Evolutionary conservation across 2,888 invertebrate species (phyloP), one percentile per base, ranked within the genome.

Genomic region (Pristionchus mayeri): DNA sequence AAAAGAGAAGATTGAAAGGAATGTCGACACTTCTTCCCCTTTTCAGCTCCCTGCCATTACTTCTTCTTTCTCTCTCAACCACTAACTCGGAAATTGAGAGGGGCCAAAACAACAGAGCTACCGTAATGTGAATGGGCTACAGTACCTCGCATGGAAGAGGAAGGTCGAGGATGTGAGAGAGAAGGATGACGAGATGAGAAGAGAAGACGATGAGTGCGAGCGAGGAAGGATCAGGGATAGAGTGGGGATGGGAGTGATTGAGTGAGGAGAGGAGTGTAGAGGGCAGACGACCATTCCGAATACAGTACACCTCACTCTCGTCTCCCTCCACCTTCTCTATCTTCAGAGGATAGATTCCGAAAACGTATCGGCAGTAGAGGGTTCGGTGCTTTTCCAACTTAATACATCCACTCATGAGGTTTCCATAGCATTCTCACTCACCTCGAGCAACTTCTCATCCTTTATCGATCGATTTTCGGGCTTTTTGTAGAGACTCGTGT

Each of bases 141-240:
- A 0, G 27, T 76, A 76, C 76, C 76, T 76, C 48, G 37, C 40
- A 37, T 54, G 79, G 79, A 4, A 79, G 79, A 30, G 52, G 52
- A 3, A 79, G 34, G 54, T 79, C 79, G n/a, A 79, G 79, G 21
- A 79, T 79, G 24, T 37, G 30, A 54, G 79, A 79, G 52, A 79
- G 79, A 7, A 79, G 54, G 18, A 13, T 30, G 3, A 79, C 79
- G 9, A 79, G 27, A 79, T 79, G 79, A 54, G 79, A 79, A 24
- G 79, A 79, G 54, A 79, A 79, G 18, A 79, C 34, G 37, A 79
- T 52, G 34, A 79, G 54, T 48, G 79, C 52, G 30, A 79, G 37
- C 9, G 79, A 34, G 6, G 52, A 54, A 34, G 54, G 54, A 79
- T 52, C 37, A n/a, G 54, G 34, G 11, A 48, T 54, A 6, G 34